Evolutionary conservation across 2,888 invertebrate genomes (phyloP).

Genomic region (Blera fallax): DNA sequence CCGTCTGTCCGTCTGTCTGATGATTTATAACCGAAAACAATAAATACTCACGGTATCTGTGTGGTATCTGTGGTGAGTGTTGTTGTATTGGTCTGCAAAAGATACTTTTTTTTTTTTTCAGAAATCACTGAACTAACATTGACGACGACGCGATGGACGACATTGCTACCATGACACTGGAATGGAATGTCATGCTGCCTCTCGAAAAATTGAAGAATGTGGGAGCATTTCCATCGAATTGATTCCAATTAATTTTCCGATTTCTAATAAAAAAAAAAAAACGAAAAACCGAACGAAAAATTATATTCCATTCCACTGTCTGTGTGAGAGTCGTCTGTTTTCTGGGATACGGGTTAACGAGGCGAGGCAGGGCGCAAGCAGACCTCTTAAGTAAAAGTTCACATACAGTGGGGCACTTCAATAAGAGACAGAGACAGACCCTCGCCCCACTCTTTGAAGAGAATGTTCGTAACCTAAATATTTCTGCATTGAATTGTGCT

Average conservation of each 20-base stretch:
- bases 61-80: not conserved
- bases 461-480: conserved; percentile 70
- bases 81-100: conserved; percentile 33
- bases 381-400: conserved; percentile 63
- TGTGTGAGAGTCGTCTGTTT: too few relatives aligned
- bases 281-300: too few relatives aligned
- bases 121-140: conserved; percentile 61
- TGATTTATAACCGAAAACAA: conserved; percentile 52
- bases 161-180: conserved; percentile 48
- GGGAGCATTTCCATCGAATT: conserved; percentile 64
- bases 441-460: conserved; percentile 10
- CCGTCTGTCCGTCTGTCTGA: conserved; percentile 8
- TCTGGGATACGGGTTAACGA: not conserved
- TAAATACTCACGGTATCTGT: conserved; percentile 1
- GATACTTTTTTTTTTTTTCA: too few relatives aligned
- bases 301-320: conserved; percentile 2
- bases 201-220: conserved; percentile 58
- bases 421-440: not conserved
- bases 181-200: conserved; percentile 56
- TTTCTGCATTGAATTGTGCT: conserved; percentile 50
- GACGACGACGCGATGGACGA: too few relatives aligned
- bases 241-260: conserved; percentile 69
- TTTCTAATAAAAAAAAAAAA: conserved; percentile 44
- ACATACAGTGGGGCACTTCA: conserved; percentile 36
- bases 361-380: not conserved